Percentiles rank a stretch among this genome's conserved stretches.
Evolutionary conservation across 2,888 invertebrate species (phyloP).

Genomic region (Anoncus sp.): DNA sequence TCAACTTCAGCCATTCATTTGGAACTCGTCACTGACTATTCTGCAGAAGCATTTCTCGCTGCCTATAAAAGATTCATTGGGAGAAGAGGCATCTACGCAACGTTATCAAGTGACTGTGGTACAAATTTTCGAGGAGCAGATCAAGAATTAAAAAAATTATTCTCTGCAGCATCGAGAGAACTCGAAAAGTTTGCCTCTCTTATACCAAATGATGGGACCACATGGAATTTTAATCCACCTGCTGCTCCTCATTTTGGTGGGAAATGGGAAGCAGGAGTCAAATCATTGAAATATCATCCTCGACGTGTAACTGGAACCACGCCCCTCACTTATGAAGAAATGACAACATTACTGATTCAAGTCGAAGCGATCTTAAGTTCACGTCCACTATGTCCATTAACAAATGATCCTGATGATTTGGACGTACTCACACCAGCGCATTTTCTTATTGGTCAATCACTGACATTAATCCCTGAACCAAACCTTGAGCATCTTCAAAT

Average conservation of each 20-base stretch:
- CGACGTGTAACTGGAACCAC: slow-evolving; percentile 60
- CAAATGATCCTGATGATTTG: slow-evolving; percentile 61
- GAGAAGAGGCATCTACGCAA: slow-evolving; percentile 59
- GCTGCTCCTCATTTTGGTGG: background rate
- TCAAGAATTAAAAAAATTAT: background rate
- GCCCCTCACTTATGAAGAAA: slow-evolving; percentile 69
- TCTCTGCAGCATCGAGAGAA: background rate
- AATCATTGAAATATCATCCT: slow-evolving; percentile 70
- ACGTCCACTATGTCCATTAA: slow-evolving; percentile 68
- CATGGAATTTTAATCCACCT: background rate
- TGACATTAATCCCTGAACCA: slow-evolving; percentile 65
- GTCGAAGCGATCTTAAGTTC: slow-evolving; percentile 71
- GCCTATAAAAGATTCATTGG: slow-evolving; percentile 65
- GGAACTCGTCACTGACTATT: slow-evolving; percentile 64
- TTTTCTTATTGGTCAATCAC: slow-evolving; percentile 70
- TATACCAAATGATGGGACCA: background rate
- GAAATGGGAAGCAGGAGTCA: slow-evolving; percentile 70
- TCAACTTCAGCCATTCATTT: slow-evolving; percentile 66
- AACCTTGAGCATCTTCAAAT: slow-evolving; percentile 57
- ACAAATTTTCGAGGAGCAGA: slow-evolving; percentile 2
- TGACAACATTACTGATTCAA: slow-evolving; percentile 66
- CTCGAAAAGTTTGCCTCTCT: background rate
- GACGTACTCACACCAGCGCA: slow-evolving; percentile 73
- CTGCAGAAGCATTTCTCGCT: slow-evolving; percentile 64
- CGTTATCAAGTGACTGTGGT: background rate